Percentiles rank a stretch among this genome's conserved stretches.
Evolutionary conservation across 2,113 vertebrate genomes (phyloP).

Genomic region (Campylorhamphus procurvoides): DNA sequence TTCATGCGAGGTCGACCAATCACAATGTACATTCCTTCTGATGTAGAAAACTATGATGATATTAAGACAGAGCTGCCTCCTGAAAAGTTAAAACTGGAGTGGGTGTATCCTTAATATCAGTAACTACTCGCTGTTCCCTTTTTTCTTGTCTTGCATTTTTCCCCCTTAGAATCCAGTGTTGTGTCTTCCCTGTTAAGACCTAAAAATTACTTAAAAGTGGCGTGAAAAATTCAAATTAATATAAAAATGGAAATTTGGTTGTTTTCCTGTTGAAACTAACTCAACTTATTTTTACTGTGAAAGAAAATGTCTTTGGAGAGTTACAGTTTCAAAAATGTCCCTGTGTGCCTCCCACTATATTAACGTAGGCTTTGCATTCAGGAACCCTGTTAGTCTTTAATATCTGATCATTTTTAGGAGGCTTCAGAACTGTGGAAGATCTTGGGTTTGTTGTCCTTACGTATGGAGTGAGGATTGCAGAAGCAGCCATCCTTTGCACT

Average conservation of each 20-base stretch:
- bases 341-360: accelerated
- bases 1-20: constrained; percentile 98
- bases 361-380: not conserved
- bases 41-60: constrained; percentile 91
- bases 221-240: not conserved
- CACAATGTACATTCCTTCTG: constrained; percentile 98
- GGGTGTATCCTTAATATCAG: constrained; percentile 93
- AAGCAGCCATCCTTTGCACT: not conserved
- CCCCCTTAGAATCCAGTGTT: not conserved
- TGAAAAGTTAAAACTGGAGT: constrained; percentile 96
- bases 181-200: not conserved
- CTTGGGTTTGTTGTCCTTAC: not conserved
- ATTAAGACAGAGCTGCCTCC: constrained; percentile 91
- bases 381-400: not conserved
- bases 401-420: not conserved
- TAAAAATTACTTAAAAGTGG: not conserved
- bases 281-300: not conserved
- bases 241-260: not conserved
- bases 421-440: not conserved
- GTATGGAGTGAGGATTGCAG: not conserved
- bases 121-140: not conserved
- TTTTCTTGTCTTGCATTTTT: not conserved
- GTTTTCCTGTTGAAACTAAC: not conserved
- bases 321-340: not conserved
- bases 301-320: not conserved